Evolutionary conservation across 1,140 invertebrate genomes (phyloP).

Genomic region (Drosophila equinoxialis): DNA sequence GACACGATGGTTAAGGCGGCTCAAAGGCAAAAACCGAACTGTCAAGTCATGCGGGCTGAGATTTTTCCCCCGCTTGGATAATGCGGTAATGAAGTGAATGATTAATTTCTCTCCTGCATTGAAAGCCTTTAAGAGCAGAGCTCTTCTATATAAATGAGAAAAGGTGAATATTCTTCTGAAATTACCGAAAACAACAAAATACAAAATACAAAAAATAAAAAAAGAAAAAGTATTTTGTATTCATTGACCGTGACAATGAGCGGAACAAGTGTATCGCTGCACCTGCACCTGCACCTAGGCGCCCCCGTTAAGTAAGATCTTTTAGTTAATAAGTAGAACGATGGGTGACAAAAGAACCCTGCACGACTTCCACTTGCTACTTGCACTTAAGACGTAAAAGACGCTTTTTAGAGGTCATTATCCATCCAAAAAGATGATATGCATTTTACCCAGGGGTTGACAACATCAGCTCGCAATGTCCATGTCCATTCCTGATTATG

Average conservation of each 20-base stretch:
- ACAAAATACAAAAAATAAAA: conserved; percentile 23
- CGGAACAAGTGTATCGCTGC: conserved; percentile 11
- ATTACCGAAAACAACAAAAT: conserved; percentile 51
- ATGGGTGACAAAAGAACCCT: conserved; percentile 58
- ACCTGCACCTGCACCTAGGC: conserved; percentile 50
- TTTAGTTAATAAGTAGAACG: conserved; percentile 20
- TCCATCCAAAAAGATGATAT: conserved; percentile 30
- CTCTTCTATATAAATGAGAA: too few species aligned
- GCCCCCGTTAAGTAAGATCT: neutral
- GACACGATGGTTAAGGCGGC: neutral
- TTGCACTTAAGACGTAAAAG: conserved; percentile 13
- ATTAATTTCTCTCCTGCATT: conserved; percentile 65
- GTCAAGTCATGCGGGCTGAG: conserved; percentile 55
- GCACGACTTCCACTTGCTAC: neutral
- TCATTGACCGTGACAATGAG: conserved; percentile 65
- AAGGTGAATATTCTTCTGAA: conserved; percentile 15
- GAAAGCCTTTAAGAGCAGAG: neutral
- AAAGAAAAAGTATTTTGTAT: conserved; percentile 41
- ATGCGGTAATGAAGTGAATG: conserved; percentile 67
- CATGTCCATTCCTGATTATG: conserved; percentile 59
- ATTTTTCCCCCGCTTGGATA: conserved; percentile 29
- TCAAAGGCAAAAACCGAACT: conserved; percentile 39
- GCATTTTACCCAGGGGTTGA: conserved; percentile 55
- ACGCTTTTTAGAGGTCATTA: conserved; percentile 53
- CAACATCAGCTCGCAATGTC: conserved; percentile 56